phyloP scores from a whole-genome alignment of 1,140 invertebrate species.

The Anastatus disparis region DNA sequence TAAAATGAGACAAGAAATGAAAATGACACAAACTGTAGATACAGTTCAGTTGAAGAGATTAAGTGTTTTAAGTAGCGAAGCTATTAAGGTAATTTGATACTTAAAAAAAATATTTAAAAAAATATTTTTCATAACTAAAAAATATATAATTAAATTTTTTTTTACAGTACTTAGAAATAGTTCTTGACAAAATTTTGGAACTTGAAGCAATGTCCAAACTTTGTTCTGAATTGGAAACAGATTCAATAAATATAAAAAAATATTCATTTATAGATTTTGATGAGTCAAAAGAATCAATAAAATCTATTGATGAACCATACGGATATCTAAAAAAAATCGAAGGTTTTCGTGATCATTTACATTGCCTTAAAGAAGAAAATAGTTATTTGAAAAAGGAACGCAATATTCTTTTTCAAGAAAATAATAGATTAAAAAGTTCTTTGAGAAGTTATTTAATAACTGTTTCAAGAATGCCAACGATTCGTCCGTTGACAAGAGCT shows the following conservation, averaged over 20 bases:
- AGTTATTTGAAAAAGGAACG: conserved; percentile 48
- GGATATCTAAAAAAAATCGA: conserved; percentile 49
- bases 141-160: conserved; percentile 18
- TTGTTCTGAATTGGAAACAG: conserved; percentile 53
- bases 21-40: conserved; percentile 48
- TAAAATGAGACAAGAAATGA: conserved; percentile 51
- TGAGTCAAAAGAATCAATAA: conserved; percentile 3
- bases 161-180: conserved; percentile 54
- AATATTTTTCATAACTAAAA: background rate
- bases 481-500: conserved; percentile 29
- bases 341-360: conserved; percentile 60
- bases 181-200: conserved; percentile 48
- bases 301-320: conserved; percentile 44
- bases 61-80: conserved; percentile 50
- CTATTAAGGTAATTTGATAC: conserved; percentile 52
- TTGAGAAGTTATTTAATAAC: conserved; percentile 52
- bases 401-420: conserved; percentile 48
- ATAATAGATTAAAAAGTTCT: conserved; percentile 50
- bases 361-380: conserved; percentile 58
- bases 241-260: conserved; percentile 47
- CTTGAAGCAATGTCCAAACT: conserved; percentile 50
- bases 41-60: conserved; percentile 54
- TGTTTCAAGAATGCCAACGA: conserved; percentile 44
- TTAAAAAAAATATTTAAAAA: conserved; percentile 14
- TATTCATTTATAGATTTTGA: conserved; percentile 44